Percentiles rank a stretch among this genome's conserved stretches.
These are phyloP conservation scores for Anguilla megastoma DNA, from an alignment of 2,797 vertebrate genomes.

Conservation along the genomic window DNA sequence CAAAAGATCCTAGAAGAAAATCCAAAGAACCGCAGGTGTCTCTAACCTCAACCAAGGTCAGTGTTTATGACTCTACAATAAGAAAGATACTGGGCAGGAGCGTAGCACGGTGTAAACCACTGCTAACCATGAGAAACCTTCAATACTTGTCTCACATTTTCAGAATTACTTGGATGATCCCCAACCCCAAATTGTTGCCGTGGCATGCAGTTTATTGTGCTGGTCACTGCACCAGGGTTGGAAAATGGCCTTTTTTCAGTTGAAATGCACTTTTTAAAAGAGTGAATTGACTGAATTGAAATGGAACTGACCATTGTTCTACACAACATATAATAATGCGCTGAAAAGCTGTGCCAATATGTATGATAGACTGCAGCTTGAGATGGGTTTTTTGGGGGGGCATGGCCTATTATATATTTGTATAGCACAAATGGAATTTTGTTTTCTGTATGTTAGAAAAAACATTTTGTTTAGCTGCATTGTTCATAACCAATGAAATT, in stretches of 20 bases:
- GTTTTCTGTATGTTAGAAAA: background rate
- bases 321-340: background rate
- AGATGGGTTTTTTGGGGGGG: background rate
- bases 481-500: background rate
- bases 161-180: background rate
- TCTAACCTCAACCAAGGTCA: no score
- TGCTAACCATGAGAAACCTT: no score
- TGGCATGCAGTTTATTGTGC: background rate
- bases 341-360: background rate
- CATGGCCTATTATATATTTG: background rate
- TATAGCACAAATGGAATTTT: background rate
- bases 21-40: no score
- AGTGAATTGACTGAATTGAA: no score
- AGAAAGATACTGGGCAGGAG: no score
- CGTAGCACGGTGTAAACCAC: no score
- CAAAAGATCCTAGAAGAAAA: no score
- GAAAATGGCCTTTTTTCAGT: no score
- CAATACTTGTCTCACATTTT: background rate
- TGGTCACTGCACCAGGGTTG: background rate
- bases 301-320: no score
- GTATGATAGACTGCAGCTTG: background rate
- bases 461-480: background rate
- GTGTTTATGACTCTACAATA: no score
- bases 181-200: background rate
- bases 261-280: no score